Base-by-base conservation (phyloP, 35 echinoderm and acorn worm species). In the Stichopus chloronotus region DNA sequence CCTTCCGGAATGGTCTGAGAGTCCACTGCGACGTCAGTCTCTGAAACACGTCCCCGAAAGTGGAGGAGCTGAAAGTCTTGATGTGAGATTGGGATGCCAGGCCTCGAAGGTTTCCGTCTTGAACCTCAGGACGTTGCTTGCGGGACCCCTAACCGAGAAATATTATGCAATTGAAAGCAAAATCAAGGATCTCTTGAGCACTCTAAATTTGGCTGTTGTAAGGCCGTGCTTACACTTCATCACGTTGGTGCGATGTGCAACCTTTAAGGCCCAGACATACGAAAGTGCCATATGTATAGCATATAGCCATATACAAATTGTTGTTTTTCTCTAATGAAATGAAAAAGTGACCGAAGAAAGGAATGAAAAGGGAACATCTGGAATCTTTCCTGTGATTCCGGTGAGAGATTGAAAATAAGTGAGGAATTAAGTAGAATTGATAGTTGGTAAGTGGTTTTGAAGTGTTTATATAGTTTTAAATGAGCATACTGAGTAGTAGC, bases 21-120 rank as follows among this genome's bases (percentile, higher is more conserved):
- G 69, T 74, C 17, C 13, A 74, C n/a, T 74, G 69, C 4, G 82
- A 59, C 55, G 82, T 85, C 54, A 85, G 82, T 19, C 82, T 57
- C 17, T 85, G 56, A 58, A 85, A 85, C 14, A 85, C 82, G 14
- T 85, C 82, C 56, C 82, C 82, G 21, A 85, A 85, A 53, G 82
- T 85, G 10, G 82, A 85, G 16, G 55, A 58, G 22, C 22, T 74
- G 22, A 74, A 74, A 14, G 17, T 74, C 69, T n/a, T 74, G 14
- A 20, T 74, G 19, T 74, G 69, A n/a, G 19, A n/a, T 20, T 19
- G 69, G n/a, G 69, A 74, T 74, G 69, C 12, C 7, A 20, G 69
- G 69, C 13, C 17, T 74, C 69, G 69, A 21, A 19, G 69, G 22
- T n/a, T 74, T 74, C 69, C 69, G 69, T 19, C 30, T 43, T 43